These are phyloP conservation scores for Spinus pinus DNA, from an alignment of 2,797 vertebrate species.

Conservation along the genomic window DNA sequence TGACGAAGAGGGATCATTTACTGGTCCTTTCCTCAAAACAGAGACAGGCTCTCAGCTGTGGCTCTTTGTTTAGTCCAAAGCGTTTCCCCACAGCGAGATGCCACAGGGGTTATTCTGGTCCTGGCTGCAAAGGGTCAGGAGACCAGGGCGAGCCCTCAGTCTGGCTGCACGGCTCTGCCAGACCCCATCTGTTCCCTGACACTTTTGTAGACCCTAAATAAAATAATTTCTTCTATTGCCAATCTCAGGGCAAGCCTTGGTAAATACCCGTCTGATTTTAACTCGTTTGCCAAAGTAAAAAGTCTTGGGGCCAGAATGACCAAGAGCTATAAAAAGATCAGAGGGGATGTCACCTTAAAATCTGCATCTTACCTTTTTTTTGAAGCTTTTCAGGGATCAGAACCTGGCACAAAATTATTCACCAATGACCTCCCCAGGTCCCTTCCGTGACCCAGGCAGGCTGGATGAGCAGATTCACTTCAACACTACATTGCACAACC, in stretches of 20 bases:
- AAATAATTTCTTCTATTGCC: neutral
- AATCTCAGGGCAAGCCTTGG: neutral
- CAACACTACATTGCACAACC: neutral
- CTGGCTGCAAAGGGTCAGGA: neutral
- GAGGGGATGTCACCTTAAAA: neutral
- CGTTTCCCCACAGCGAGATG: neutral
- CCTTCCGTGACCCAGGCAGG: neutral
- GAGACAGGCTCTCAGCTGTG: constrained; percentile 25
- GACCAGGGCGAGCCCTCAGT: neutral
- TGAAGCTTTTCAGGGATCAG: neutral
- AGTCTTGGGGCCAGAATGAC: neutral
- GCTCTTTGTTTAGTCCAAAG: constrained; percentile 32
- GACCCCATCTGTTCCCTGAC: neutral
- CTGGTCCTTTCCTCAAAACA: neutral
- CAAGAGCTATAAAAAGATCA: neutral
- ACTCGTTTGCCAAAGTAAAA: neutral
- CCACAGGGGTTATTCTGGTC: constrained; percentile 1
- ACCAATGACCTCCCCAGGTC: neutral
- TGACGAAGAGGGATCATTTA: neutral
- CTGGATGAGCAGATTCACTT: neutral
- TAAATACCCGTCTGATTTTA: neutral
- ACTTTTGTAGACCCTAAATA: neutral
- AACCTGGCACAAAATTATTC: neutral
- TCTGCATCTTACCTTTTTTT: neutral
- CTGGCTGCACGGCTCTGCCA: neutral